Evolutionary conservation across 2,113 vertebrate genomes (phyloP), one percentile per base, ranked within the genome.

Genomic region (Anolis sagrei): DNA sequence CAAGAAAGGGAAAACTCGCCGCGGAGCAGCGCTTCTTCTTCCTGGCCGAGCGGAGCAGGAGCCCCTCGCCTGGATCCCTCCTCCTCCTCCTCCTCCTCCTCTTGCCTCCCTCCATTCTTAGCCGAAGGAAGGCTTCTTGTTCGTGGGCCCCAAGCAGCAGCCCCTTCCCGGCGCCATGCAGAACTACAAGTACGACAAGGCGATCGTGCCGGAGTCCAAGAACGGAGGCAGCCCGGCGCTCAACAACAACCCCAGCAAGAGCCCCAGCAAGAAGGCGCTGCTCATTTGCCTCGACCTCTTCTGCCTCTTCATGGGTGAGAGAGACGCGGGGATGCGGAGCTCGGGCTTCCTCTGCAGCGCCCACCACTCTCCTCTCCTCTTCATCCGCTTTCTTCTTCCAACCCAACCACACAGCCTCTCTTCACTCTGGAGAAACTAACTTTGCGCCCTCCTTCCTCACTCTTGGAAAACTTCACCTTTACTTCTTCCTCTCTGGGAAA

Each of bases 171-270:
- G 39, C 39, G 39, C 27, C 94, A 99, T 98, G 98, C 98, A 99
- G 96, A 98, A 96, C 94, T 98, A 98, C 97, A 97, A 98, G 95
- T 99, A 99, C 97, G 98, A 99, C 95, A 99, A 99, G 95, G 97
- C 98, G 89, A 99, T 99, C 97, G 97, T 96, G 58, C 97, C 98
- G 87, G 98, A 99, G 94, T 97, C 97, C 94, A 98, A 98, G 95
- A 99, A 99, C 96, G 98, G 98, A 93, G 98, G 98, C 94, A 97
- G 94, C 93, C 96, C 97, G 6, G 96, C 98, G 89, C 95, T 98
- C 94, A 98, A 97, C 93, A 98, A 97, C 95, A 96, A 93, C 96
- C 97, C 97, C 92, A 81, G 94, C 87, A 95, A 94, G 88, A 95
- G 97, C 93, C 96, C 95, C 95, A 96, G 96, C 92, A 98, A 97